Conservation (phyloP, 2,888 invertebrate species). For the Philhelius pedissequus region DNA sequence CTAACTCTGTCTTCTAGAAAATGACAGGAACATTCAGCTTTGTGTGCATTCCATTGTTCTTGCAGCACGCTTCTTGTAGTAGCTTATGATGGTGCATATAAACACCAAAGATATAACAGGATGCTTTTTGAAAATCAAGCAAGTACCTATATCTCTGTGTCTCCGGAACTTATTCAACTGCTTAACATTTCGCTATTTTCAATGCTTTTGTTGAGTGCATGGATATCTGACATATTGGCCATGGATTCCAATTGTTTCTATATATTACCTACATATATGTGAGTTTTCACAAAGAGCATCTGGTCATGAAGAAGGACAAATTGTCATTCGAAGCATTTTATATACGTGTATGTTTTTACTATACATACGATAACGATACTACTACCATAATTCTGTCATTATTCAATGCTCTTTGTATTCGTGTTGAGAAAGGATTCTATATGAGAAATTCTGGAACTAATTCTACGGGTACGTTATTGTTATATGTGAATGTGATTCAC, state of each 20-base stretch:
- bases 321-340: constrained; percentile 21
- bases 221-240: constrained; percentile 64
- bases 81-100: background rate
- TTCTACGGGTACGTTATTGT: background rate
- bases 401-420: constrained; percentile 12
- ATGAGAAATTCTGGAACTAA: background rate
- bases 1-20: background rate
- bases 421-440: background rate
- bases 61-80: background rate
- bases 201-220: constrained; percentile 40
- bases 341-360: background rate
- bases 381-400: constrained; percentile 7
- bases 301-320: constrained; percentile 34
- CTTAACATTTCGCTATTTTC: constrained; percentile 52
- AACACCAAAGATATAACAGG: background rate
- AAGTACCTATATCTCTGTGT: constrained; percentile 24
- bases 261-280: too few species aligned
- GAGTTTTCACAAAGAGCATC: constrained; percentile 45
- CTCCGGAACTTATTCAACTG: constrained; percentile 51
- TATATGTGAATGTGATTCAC: background rate
- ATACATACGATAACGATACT: constrained; percentile 8
- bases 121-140: constrained; percentile 26
- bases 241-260: constrained; percentile 52
- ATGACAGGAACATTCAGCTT: constrained; percentile 14
- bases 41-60: constrained; percentile 5